These are phyloP conservation scores for Bovichtus diacanthus DNA, from an alignment of 2,797 vertebrate species.

Conservation along the genomic window DNA sequence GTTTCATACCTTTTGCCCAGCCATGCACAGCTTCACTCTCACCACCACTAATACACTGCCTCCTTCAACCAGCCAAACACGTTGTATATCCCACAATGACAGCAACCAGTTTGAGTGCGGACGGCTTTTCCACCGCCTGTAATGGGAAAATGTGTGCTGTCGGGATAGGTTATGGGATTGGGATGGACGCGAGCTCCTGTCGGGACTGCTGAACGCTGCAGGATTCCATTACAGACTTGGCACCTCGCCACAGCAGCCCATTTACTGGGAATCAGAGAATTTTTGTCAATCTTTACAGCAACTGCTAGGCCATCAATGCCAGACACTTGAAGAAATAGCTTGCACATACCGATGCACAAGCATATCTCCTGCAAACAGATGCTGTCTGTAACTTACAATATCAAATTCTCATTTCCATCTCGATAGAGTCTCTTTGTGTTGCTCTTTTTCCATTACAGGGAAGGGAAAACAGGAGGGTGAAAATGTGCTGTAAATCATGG, in stretches of 20 bases:
- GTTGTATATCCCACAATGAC: constrained; percentile 73
- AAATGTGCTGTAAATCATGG: constrained; percentile 35
- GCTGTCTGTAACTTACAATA: constrained; percentile 80
- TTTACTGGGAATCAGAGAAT: constrained; percentile 86
- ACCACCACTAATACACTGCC: constrained; percentile 68
- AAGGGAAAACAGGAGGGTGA: constrained; percentile 46
- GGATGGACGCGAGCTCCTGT: constrained; percentile 82
- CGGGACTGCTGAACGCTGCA: constrained; percentile 80
- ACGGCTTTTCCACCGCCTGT: constrained; percentile 78
- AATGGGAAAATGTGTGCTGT: constrained; percentile 86
- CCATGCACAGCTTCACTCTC: constrained; percentile 79
- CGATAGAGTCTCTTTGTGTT: constrained; percentile 66
- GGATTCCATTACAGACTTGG: constrained; percentile 87
- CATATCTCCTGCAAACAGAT: constrained; percentile 84
- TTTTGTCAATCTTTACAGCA: constrained; percentile 84
- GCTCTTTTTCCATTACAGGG: constrained; percentile 52
- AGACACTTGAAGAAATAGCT: constrained; percentile 81
- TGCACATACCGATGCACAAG: constrained; percentile 74
- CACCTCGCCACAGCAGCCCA: constrained; percentile 80
- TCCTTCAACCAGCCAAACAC: constrained; percentile 73
- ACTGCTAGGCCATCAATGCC: constrained; percentile 80
- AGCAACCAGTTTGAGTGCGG: constrained; percentile 71
- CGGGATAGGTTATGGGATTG: constrained; percentile 85
- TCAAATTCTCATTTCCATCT: constrained; percentile 83
- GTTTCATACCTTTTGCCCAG: constrained; percentile 75